phyloP scores from a whole-genome alignment of 1,140 invertebrate genomes.

The Lethocerus indicus region DNA sequence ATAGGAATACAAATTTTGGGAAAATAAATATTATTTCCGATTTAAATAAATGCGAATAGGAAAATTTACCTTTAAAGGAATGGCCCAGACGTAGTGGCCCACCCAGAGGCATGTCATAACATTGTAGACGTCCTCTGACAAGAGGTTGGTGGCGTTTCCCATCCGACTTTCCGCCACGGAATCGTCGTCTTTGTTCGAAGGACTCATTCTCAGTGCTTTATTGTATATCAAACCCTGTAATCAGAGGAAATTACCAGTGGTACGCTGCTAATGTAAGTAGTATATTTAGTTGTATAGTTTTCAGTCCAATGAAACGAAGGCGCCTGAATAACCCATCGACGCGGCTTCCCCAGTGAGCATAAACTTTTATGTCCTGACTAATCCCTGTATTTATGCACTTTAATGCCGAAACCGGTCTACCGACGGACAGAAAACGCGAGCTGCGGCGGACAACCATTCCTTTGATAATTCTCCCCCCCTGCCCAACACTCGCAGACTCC shows the following conservation, averaged over 20 bases:
- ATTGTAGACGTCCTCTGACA: conserved; percentile 66
- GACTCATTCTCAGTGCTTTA: conserved; percentile 26
- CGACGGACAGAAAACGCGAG: no score
- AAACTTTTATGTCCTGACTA: no score
- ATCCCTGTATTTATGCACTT: no score
- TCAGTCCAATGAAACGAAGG: not conserved
- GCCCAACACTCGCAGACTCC: no score
- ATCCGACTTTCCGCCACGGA: conserved; percentile 29
- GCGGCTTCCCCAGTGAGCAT: no score
- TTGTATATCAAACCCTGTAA: conserved; percentile 46
- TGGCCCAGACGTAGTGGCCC: conserved; percentile 70
- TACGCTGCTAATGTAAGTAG: not conserved
- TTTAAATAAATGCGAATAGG: no score
- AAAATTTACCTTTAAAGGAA: conserved; percentile 60
- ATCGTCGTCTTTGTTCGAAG: conserved; percentile 25
- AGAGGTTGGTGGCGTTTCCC: conserved; percentile 59
- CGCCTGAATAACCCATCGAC: no score
- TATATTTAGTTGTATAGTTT: not conserved
- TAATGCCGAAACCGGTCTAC: no score
- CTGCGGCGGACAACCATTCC: no score
- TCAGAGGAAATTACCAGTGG: conserved; percentile 15
- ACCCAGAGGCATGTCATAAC: conserved; percentile 72
- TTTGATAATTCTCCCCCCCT: no score
- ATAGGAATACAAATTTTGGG: no score
- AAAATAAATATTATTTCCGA: no score